phyloP scores from a whole-genome alignment of 2,888 invertebrate species.

The Dione vanillae region DNA sequence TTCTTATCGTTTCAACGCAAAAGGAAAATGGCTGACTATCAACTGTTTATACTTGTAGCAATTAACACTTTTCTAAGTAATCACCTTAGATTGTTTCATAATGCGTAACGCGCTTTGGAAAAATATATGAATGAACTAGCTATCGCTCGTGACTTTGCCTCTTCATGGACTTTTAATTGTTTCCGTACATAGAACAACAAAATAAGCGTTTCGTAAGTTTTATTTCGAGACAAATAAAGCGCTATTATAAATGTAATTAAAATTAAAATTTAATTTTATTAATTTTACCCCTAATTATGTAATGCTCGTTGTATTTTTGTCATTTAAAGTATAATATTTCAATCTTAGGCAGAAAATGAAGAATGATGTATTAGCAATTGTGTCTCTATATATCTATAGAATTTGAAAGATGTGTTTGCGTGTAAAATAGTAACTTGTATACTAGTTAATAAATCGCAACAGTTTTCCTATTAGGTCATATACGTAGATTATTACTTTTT shows the following conservation, averaged over 20 bases:
- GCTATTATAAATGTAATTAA: too few relatives aligned
- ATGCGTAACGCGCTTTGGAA: constrained; percentile 11
- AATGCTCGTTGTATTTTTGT: too few relatives aligned
- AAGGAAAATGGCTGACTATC: constrained; percentile 11
- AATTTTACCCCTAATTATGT: too few relatives aligned
- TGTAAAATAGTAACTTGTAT: too few relatives aligned
- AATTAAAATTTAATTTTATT: too few relatives aligned
- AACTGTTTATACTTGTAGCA: constrained; percentile 17
- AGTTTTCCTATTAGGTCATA: background rate
- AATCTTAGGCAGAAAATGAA: too few relatives aligned
- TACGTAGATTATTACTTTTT: too few relatives aligned
- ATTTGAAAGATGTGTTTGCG: too few relatives aligned
- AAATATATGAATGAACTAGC: background rate
- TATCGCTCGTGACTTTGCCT: background rate
- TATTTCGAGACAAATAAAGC: too few relatives aligned
- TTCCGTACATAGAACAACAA: background rate
- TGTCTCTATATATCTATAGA: too few relatives aligned
- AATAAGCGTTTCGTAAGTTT: background rate
- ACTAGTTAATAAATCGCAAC: background rate
- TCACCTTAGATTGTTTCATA: constrained; percentile 17
- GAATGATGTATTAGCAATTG: too few relatives aligned
- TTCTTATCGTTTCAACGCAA: constrained; percentile 16
- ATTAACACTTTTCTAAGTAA: constrained; percentile 17
- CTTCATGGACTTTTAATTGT: background rate
- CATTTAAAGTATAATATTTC: too few relatives aligned